These are phyloP conservation scores for Ferrisia virgata DNA, from an alignment of 2,888 invertebrate species.

Conservation along the genomic window DNA sequence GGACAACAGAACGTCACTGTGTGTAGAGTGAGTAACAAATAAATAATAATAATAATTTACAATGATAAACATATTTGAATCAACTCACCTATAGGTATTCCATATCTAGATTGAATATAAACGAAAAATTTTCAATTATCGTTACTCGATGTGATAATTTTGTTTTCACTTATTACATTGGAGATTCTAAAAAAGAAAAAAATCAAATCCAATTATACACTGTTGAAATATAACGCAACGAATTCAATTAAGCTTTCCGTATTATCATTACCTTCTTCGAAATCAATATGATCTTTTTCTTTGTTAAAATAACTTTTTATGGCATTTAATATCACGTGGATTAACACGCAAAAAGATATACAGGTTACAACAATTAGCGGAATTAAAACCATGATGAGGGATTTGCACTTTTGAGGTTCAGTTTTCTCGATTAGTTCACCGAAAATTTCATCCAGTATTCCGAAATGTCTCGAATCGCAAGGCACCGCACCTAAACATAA, in stretches of 20 bases:
- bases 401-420: not conserved
- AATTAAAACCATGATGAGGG: not conserved
- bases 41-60: too few species aligned
- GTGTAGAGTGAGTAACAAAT: slow-evolving; percentile 54
- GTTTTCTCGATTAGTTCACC: not conserved
- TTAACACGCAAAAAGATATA: not conserved
- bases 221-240: not conserved
- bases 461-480: not conserved
- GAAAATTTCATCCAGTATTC: not conserved
- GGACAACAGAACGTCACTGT: slow-evolving; percentile 63
- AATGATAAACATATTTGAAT: too few species aligned
- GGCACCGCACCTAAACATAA: not conserved
- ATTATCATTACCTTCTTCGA: not conserved
- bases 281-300: not conserved
- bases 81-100: not conserved
- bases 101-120: not conserved
- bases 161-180: not conserved
- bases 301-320: not conserved
- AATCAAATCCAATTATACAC: not conserved
- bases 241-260: too few species aligned
- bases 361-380: not conserved
- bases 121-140: too few species aligned
- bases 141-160: too few species aligned
- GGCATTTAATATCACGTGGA: not conserved
- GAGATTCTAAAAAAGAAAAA: not conserved